Percentiles rank a stretch among this genome's conserved stretches.
Evolutionary conservation across 2,888 invertebrate genomes (phyloP).

Genomic region (Tuta absoluta): DNA sequence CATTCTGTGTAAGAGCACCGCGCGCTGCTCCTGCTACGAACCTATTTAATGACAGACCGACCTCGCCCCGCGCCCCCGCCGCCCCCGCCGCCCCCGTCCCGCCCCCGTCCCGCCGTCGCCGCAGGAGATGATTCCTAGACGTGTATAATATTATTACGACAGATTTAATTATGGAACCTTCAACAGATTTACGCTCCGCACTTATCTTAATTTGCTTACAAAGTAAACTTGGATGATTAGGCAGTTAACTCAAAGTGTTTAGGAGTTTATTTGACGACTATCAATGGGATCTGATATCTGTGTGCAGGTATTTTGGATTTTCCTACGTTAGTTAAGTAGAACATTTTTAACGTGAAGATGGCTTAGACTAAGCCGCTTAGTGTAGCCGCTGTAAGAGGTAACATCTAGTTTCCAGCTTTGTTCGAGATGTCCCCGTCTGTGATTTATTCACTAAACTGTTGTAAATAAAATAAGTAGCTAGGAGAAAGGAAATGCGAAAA

Average conservation of each 20-base stretch:
- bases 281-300: neutral
- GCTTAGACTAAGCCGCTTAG: no score
- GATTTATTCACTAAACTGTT: conserved; percentile 31
- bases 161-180: conserved; percentile 77
- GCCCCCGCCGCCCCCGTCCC: conserved; percentile 34
- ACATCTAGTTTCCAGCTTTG: conserved; percentile 29
- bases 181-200: conserved; percentile 38
- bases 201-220: conserved; percentile 65
- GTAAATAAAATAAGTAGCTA: conserved; percentile 27
- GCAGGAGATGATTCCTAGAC: conserved; percentile 80
- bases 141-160: conserved; percentile 81
- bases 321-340: neutral
- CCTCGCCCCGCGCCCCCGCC: conserved; percentile 56
- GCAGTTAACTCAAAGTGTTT: conserved; percentile 12
- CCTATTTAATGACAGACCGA: conserved; percentile 78
- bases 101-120: conserved; percentile 56
- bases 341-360: neutral
- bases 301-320: neutral
- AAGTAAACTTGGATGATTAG: conserved; percentile 43
- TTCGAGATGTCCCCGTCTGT: conserved; percentile 27
- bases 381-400: conserved; percentile 22
- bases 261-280: conserved; percentile 1
- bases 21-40: conserved; percentile 67
- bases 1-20: conserved; percentile 66
- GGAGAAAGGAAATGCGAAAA: conserved; percentile 26